A percentile compares a stretch with the other conserved stretches of the same genome.
Conservation (phyloP, 2,888 invertebrate species). For the Andrena dorsata region DNA sequence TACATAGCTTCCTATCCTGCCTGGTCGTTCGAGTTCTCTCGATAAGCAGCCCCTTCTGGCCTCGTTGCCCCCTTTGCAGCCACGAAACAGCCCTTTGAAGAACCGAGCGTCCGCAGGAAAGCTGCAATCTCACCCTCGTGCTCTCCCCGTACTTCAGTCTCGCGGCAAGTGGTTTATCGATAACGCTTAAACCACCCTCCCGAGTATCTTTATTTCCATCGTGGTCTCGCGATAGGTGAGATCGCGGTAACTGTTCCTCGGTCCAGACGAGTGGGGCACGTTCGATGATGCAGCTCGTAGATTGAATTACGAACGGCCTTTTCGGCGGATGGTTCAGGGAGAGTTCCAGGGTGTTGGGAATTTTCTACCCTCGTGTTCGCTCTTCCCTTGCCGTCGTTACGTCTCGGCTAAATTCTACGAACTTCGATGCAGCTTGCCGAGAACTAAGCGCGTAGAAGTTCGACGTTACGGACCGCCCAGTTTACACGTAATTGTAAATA, state of each 20-base stretch:
- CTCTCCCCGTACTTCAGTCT: neutral
- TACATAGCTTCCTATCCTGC: neutral
- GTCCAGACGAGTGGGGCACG: neutral
- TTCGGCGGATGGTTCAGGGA: neutral
- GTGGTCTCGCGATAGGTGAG: neutral
- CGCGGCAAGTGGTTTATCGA: conserved; percentile 29
- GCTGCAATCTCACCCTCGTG: neutral
- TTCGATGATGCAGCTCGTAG: neutral
- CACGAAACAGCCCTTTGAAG: conserved; percentile 24
- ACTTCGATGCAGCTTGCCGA: neutral
- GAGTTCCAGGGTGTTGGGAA: neutral
- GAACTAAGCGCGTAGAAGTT: neutral
- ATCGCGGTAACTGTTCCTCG: neutral
- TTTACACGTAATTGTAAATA: conserved; percentile 48
- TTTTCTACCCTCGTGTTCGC: too few species aligned
- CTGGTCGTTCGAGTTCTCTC: neutral
- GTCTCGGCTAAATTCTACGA: too few species aligned
- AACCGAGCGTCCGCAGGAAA: conserved; percentile 2
- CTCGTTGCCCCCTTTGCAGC: conserved; percentile 21
- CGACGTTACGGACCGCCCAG: conserved; percentile 4
- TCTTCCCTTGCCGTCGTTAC: too few species aligned
- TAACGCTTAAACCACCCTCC: conserved; percentile 27
- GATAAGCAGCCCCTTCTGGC: conserved; percentile 29
- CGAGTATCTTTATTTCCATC: conserved; percentile 35
- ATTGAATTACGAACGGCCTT: conserved; percentile 22